Evolutionary conservation across 2,888 invertebrate genomes (phyloP), one percentile per base, ranked within the genome.

Genomic region (Pycnomerus fuliginosus): DNA sequence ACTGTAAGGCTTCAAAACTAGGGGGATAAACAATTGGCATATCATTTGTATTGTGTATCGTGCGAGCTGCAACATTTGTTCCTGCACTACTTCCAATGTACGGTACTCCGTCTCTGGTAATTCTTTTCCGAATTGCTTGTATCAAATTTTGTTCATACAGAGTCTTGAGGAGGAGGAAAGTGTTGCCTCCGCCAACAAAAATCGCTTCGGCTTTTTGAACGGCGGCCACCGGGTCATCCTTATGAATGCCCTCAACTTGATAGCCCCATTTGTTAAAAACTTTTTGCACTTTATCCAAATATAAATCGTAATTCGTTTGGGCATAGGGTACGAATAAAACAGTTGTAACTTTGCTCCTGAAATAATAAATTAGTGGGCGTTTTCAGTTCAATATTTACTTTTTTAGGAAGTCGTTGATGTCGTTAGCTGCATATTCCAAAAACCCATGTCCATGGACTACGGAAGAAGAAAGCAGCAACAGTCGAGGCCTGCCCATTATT

Each of bases 1-100:
- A 74, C 22, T 77, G 76, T 29, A 90, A 74, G 0, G 84, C 89
- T 50, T 82, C 74, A 70, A 90, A 86, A 33, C 76, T 76, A 15
- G 87, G 86, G 24, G 89, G 89, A 67, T 79, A 82, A n/a, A 79
- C 80, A 42, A 91, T 87, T 2, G 90, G 91, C 90, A 91, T 90
- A 65, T 91, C 90, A 74, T 91, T 91, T 30, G 90, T 90, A 2
- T 90, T 90, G 59, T 84, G 78, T 56, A 91, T 90, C 53, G 83
- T 85, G 52, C 75, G 74, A 1, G 90, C 89, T 5, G 89, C 85
- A 8, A 90, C 85, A 76, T 90, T 91, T 8, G 88, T 87, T 59
- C 90, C 90, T 40, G 90, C 90, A 72, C 87, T 88, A 53, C 83
- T 82, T 10, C 89, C 89, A 46, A 90, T 84, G 58, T 89, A 90